A percentile compares a stretch with the other conserved stretches of the same genome.
phyloP scores from a whole-genome alignment of 30 jellyfish, hydroid and myxozoan species.

The Nemopilema nomurai region DNA sequence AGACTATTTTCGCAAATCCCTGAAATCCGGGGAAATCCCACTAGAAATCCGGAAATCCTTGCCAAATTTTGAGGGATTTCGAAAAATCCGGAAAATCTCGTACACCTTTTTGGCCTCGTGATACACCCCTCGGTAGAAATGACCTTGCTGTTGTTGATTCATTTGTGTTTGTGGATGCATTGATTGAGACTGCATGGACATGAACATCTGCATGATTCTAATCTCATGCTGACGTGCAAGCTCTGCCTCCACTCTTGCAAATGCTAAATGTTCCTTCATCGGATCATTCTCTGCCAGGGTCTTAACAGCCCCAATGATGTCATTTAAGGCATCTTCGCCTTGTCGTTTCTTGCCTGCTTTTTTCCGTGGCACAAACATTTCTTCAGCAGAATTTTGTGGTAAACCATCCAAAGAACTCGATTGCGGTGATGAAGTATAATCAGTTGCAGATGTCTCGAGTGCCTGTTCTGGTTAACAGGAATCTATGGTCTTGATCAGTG shows the following conservation, averaged over 20 bases:
- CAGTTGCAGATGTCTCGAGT: conserved; percentile 28
- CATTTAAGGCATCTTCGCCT: not conserved
- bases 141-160: no score
- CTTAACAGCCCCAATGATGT: not conserved
- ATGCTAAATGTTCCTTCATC: not conserved
- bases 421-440: not conserved
- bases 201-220: not conserved
- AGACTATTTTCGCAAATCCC: conserved; percentile 10
- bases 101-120: not conserved
- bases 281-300: not conserved
- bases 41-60: conserved; percentile 3
- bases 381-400: conserved; percentile 1
- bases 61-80: conserved; percentile 13
- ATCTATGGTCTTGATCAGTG: conserved; percentile 31
- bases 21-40: conserved; percentile 21
- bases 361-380: conserved; percentile 1
- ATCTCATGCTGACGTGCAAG: conserved; percentile 11
- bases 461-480: conserved; percentile 66
- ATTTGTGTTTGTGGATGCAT: no score
- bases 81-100: not conserved
- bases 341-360: not conserved
- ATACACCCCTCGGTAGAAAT: conserved; percentile 2
- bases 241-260: conserved; percentile 3
- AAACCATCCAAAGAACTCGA: not conserved
- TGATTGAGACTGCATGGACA: not conserved